Conservation (phyloP, 2,888 invertebrate genomes). For the Polydrusus tereticollis region DNA sequence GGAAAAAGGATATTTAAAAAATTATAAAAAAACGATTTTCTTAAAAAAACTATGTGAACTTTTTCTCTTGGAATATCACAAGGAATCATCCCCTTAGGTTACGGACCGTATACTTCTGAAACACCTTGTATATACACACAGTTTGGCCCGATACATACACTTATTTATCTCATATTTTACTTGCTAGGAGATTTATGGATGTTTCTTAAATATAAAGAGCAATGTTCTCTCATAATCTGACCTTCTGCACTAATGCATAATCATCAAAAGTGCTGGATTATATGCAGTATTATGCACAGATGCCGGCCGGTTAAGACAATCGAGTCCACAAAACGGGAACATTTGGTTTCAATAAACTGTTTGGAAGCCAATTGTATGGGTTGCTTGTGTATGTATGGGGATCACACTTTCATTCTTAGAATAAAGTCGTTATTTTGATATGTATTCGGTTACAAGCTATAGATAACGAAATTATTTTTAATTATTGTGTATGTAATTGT, state of each 20-base stretch:
- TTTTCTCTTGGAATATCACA: no score
- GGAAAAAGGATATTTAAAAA: no score
- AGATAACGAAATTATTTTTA: slow-evolving; percentile 27
- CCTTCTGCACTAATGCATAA: neutral
- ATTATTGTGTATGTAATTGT: neutral
- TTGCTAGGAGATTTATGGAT: neutral
- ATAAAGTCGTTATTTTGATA: slow-evolving; percentile 22
- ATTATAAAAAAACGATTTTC: no score
- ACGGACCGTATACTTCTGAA: no score
- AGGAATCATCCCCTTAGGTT: no score
- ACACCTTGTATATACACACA: neutral
- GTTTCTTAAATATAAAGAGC: neutral
- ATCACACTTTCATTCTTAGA: slow-evolving; percentile 23
- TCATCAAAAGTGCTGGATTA: slow-evolving; percentile 12
- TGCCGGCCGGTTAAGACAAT: slow-evolving; percentile 16
- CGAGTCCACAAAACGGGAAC: slow-evolving; percentile 15
- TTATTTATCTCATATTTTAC: neutral
- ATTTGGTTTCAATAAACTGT: slow-evolving; percentile 23
- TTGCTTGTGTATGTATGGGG: slow-evolving; percentile 5
- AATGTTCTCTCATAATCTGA: slow-evolving; percentile 6
- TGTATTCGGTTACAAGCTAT: slow-evolving; percentile 11
- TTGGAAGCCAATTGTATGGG: neutral
- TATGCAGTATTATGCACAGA: slow-evolving; percentile 24
- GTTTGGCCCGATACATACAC: neutral
- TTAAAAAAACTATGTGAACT: no score